phyloP scores from a whole-genome alignment of 2,888 invertebrate genomes.

The Yponomeuta cagnagella region DNA sequence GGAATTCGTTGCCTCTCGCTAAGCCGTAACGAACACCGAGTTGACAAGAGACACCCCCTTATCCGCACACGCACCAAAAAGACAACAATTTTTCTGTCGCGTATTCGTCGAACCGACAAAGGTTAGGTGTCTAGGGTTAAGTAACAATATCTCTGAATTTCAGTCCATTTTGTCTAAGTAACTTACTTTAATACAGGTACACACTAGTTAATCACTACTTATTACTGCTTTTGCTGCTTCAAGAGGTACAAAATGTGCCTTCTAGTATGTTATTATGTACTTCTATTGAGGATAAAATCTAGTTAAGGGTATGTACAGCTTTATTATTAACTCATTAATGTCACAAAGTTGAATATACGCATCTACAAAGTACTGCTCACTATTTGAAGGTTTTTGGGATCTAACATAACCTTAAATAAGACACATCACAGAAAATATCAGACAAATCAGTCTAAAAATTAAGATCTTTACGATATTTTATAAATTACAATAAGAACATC shows the following conservation, averaged over 20 bases:
- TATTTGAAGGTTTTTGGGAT: slow-evolving; percentile 4
- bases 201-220: not conserved
- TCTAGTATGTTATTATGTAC: slow-evolving; percentile 41
- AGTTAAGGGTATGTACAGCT: slow-evolving; percentile 49
- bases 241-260: slow-evolving; percentile 67
- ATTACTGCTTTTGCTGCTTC: slow-evolving; percentile 31
- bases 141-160: not conserved
- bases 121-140: not conserved
- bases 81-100: too few relatives aligned
- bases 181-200: not conserved
- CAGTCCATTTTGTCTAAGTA: not conserved
- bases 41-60: too few relatives aligned
- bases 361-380: not conserved
- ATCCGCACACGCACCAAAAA: too few relatives aligned
- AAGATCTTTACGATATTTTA: slow-evolving; percentile 2
- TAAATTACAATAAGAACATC: not conserved
- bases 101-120: too few relatives aligned
- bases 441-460: not conserved
- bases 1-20: too few relatives aligned
- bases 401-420: not conserved
- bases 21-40: too few relatives aligned
- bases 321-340: slow-evolving; percentile 6
- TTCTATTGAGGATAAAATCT: slow-evolving; percentile 58
- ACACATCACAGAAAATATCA: not conserved
- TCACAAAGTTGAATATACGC: slow-evolving; percentile 4